Percentiles rank a stretch among this genome's conserved stretches.
Conservation (phyloP, 2,113 vertebrate species). For the Phyllostomus hastatus region DNA sequence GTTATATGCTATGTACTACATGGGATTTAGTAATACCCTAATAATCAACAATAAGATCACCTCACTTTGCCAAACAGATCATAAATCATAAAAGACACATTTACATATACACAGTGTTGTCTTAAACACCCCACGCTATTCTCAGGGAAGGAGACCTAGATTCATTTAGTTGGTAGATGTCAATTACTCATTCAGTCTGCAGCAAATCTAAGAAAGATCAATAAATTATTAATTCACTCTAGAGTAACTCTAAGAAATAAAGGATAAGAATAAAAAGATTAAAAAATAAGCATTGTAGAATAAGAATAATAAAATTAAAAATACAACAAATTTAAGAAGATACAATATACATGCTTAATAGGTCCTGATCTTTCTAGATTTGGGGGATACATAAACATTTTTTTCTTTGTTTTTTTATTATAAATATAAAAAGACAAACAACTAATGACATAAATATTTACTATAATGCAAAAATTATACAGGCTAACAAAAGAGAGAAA, state of each 20-base stretch:
- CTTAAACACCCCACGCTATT: neutral
- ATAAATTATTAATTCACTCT: neutral
- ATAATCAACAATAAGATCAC: neutral
- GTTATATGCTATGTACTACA: neutral
- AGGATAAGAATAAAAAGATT: neutral
- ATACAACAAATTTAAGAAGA: neutral
- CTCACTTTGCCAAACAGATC: neutral
- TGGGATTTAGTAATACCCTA: neutral
- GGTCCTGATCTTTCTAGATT: neutral
- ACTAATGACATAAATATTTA: neutral
- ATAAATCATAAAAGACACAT: neutral
- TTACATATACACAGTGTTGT: neutral
- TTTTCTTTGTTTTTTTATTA: neutral
- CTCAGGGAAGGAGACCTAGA: neutral
- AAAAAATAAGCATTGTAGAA: neutral
- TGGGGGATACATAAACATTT: neutral
- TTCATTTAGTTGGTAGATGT: neutral
- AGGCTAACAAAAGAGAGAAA: neutral
- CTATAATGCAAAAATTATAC: neutral
- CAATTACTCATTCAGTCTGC: neutral
- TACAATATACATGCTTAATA: neutral
- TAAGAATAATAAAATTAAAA: neutral
- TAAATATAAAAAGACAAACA: neutral
- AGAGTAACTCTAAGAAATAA: neutral
- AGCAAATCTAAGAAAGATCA: neutral